A percentile compares a stretch with the other conserved stretches of the same genome.
phyloP scores from a whole-genome alignment of 2,113 vertebrate genomes.

The Callocephalon fimbriatum region DNA sequence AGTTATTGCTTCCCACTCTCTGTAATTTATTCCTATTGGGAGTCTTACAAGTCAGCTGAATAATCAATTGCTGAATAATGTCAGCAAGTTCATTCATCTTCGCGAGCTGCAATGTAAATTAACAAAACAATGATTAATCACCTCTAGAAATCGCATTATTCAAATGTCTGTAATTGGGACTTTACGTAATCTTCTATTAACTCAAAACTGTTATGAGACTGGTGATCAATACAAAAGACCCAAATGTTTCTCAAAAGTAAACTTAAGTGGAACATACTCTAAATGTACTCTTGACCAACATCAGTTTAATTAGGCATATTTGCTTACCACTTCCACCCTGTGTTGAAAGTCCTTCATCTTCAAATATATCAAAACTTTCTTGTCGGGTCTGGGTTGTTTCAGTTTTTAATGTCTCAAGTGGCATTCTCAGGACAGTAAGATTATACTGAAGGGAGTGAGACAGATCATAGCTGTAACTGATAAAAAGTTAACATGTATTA shows the following conservation, averaged over 20 bases:
- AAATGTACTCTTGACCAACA: background rate
- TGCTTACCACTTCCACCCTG: slow-evolving; percentile 85
- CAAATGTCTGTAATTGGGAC: background rate
- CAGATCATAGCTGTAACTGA: slow-evolving; percentile 97
- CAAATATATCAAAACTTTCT: slow-evolving; percentile 98
- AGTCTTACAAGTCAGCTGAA: background rate
- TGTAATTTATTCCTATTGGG: background rate
- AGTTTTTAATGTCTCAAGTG: slow-evolving; percentile 83
- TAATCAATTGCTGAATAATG: slow-evolving; percentile 37
- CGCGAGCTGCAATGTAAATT: background rate
- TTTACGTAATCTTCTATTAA: slow-evolving; percentile 17
- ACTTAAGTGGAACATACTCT: background rate
- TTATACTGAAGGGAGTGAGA: slow-evolving; percentile 98
- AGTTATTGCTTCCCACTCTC: background rate
- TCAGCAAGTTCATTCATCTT: slow-evolving; percentile 48
- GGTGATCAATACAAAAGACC: background rate
- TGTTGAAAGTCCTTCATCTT: slow-evolving; percentile 91
- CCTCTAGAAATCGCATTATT: slow-evolving; percentile 22
- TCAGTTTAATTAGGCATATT: background rate
- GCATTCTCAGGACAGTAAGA: slow-evolving; percentile 88
- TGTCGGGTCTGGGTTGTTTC: slow-evolving; percentile 82
- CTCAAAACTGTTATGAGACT: background rate
- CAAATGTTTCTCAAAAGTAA: background rate
- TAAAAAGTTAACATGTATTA: slow-evolving; percentile 49
- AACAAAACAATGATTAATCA: slow-evolving; percentile 31